phyloP scores from a whole-genome alignment of 2,888 invertebrate genomes.

The Acleris sparsana region DNA sequence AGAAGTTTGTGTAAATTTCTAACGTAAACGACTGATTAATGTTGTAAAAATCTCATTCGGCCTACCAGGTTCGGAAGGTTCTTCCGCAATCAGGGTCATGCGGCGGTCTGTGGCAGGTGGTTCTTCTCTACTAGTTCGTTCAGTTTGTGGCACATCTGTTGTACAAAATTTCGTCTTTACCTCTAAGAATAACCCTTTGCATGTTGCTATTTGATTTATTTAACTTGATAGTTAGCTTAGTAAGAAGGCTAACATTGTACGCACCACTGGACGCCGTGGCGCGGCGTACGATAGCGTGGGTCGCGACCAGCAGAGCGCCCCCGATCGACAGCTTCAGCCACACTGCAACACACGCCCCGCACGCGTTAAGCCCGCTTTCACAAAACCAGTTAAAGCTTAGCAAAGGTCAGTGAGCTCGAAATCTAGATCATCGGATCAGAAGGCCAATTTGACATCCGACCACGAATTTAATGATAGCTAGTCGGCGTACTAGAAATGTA shows the following conservation, averaged over 20 bases:
- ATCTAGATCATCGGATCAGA: not conserved
- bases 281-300: slow-evolving; percentile 92
- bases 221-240: slow-evolving; percentile 26
- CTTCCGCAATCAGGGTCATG: slow-evolving; percentile 72
- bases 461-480: not conserved
- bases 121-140: slow-evolving; percentile 59
- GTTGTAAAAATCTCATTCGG: slow-evolving; percentile 31
- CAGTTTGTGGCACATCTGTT: slow-evolving; percentile 63
- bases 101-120: slow-evolving; percentile 66
- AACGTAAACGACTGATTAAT: slow-evolving; percentile 40
- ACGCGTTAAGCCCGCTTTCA: slow-evolving; percentile 43
- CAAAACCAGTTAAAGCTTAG: slow-evolving; percentile 1
- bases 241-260: slow-evolving; percentile 61
- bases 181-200: slow-evolving; percentile 42
- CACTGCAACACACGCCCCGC: slow-evolving; percentile 88
- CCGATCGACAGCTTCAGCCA: slow-evolving; percentile 94
- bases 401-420: not conserved
- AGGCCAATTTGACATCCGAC: not conserved
- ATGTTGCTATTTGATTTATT: slow-evolving; percentile 35
- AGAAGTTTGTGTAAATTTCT: slow-evolving; percentile 26
- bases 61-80: slow-evolving; percentile 53
- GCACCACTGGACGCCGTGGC: slow-evolving; percentile 86
- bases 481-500: no score
- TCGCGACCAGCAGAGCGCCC: slow-evolving; percentile 92
- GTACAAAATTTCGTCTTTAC: slow-evolving; percentile 34